phyloP scores from a whole-genome alignment of 2,888 invertebrate species.

The Oscheius onirici region DNA sequence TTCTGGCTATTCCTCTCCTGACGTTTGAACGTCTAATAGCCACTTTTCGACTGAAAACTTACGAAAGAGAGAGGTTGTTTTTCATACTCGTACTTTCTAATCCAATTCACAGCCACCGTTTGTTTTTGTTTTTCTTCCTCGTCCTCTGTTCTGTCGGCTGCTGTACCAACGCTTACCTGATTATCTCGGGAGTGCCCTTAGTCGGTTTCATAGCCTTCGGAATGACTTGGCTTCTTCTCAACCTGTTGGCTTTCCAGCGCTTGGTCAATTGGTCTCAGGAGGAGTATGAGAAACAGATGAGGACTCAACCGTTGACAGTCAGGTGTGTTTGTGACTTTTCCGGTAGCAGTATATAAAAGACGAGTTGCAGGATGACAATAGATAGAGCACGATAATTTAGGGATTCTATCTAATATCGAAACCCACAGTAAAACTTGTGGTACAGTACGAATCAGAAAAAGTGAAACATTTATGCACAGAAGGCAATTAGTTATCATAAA shows the following conservation, averaged over 20 bases:
- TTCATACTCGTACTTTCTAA: too few relatives aligned
- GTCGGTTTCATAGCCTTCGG: conserved; percentile 12
- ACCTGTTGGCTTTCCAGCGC: neutral
- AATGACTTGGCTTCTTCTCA: conserved; percentile 11
- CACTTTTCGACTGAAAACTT: conserved; percentile 18
- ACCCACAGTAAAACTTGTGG: too few relatives aligned
- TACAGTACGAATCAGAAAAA: too few relatives aligned
- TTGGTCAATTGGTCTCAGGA: conserved; percentile 25
- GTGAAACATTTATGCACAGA: too few relatives aligned
- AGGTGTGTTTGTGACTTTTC: neutral
- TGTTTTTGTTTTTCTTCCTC: neutral
- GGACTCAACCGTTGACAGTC: neutral
- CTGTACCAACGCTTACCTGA: conserved; percentile 18
- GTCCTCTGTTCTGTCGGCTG: neutral
- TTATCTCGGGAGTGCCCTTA: conserved; percentile 6
- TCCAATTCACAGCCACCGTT: neutral
- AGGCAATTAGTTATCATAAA: too few relatives aligned
- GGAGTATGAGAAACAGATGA: conserved; percentile 22
- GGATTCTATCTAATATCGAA: too few relatives aligned
- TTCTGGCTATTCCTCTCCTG: conserved; percentile 12
- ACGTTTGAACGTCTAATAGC: conserved; percentile 16
- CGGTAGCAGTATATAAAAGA: too few relatives aligned
- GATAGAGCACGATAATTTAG: too few relatives aligned
- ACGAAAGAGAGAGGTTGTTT: conserved; percentile 15
- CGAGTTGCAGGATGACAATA: too few relatives aligned